Evolutionary conservation across 2,113 vertebrate genomes (phyloP).

Genomic region (Boulengeromyrus knoepffleri): DNA sequence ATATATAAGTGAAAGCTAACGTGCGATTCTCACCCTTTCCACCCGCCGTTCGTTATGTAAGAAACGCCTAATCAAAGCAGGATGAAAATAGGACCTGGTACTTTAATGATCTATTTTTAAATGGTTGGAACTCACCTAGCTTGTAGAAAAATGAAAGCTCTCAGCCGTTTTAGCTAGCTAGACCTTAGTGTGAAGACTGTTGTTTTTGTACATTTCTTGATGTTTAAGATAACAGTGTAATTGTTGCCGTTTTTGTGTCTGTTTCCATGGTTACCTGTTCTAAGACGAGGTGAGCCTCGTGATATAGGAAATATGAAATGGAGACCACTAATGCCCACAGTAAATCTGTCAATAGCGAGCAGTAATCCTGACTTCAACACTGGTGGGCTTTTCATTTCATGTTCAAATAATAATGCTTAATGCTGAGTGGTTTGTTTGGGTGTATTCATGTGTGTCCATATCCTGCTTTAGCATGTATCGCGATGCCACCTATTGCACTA

Average conservation of each 20-base stretch:
- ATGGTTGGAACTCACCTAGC: neutral
- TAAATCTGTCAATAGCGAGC: neutral
- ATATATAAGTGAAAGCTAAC: neutral
- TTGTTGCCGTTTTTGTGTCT: conserved; percentile 1
- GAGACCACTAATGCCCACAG: neutral
- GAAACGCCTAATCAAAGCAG: neutral
- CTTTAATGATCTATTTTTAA: conserved; percentile 2
- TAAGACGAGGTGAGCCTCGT: neutral
- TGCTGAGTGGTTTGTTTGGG: neutral
- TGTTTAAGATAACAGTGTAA: neutral
- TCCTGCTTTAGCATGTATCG: neutral
- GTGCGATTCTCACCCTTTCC: neutral
- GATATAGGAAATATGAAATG: neutral
- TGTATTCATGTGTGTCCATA: neutral
- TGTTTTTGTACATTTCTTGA: neutral
- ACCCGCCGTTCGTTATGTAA: neutral
- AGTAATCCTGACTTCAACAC: neutral
- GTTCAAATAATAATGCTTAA: neutral
- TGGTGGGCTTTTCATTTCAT: neutral
- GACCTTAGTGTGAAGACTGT: neutral
- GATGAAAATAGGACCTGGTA: neutral
- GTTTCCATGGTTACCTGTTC: conserved; percentile 18
- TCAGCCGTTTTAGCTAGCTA: neutral
- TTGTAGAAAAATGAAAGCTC: neutral
- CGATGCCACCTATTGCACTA: neutral